Percentiles rank a stretch among this genome's conserved stretches.
phyloP scores from a whole-genome alignment of 1,140 invertebrate genomes.

The Psix sp. region DNA sequence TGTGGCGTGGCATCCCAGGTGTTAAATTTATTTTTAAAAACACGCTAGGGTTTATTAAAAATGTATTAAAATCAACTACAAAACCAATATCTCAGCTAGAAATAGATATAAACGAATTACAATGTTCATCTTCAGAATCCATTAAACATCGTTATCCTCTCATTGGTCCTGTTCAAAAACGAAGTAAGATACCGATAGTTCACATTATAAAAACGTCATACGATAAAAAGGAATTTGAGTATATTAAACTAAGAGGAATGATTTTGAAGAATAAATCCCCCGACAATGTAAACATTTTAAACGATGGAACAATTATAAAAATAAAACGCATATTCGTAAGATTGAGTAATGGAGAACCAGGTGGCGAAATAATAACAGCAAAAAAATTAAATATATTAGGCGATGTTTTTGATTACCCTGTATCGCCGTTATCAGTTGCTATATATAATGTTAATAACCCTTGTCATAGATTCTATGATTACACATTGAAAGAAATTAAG shows the following conservation, averaged over 20 bases:
- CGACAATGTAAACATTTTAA: conserved; percentile 6
- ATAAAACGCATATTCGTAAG: conserved; percentile 10
- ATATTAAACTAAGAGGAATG: too few relatives aligned
- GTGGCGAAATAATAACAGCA: conserved; percentile 14
- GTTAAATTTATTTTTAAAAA: conserved; percentile 21
- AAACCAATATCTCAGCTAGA: not conserved
- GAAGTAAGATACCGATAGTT: not conserved
- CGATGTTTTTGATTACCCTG: conserved; percentile 16
- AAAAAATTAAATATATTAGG: conserved; percentile 5
- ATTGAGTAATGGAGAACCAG: not conserved
- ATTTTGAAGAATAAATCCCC: conserved; percentile 4
- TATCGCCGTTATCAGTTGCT: conserved; percentile 9
- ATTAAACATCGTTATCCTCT: conserved; percentile 8
- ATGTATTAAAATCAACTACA: conserved; percentile 8
- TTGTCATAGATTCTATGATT: not conserved
- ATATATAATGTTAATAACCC: conserved; percentile 15
- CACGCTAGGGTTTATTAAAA: conserved; percentile 17
- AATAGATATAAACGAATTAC: not conserved
- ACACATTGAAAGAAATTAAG: not conserved
- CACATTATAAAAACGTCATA: too few relatives aligned
- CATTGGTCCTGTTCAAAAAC: conserved; percentile 3
- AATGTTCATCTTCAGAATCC: not conserved
- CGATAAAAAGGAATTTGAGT: conserved; percentile 1
- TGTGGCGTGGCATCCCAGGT: too few relatives aligned
- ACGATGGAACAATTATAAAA: conserved; percentile 5